phyloP scores from a whole-genome alignment of 2,888 invertebrate genomes.

The Labia minor region DNA sequence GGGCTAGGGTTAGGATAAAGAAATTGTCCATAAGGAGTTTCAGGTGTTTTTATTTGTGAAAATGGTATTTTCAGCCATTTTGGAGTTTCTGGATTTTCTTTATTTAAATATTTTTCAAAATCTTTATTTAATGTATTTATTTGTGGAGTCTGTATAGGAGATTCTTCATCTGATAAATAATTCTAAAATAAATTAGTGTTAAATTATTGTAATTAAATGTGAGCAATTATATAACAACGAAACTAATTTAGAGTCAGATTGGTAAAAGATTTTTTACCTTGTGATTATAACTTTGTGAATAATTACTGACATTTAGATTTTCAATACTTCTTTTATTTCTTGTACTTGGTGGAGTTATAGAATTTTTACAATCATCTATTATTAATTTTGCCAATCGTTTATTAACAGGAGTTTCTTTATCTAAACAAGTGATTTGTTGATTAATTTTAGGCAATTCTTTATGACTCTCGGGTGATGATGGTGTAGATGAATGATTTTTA shows the following conservation, averaged over 20 bases:
- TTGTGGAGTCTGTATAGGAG: conserved; percentile 18
- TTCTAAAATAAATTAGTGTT: not conserved
- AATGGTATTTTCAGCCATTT: not conserved
- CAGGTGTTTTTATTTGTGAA: conserved; percentile 37
- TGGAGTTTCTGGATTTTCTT: not conserved
- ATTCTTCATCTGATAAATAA: conserved; percentile 17
- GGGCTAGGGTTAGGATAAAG: conserved; percentile 41
- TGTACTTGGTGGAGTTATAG: too few species aligned
- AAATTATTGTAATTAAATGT: too few species aligned
- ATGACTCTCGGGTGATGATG: not conserved
- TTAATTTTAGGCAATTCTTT: not conserved
- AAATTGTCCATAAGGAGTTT: conserved; percentile 44
- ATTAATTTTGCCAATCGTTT: too few species aligned
- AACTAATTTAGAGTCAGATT: too few species aligned
- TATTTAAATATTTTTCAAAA: not conserved
- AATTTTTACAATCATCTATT: too few species aligned
- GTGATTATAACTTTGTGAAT: too few species aligned
- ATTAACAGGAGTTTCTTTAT: too few species aligned
- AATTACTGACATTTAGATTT: too few species aligned
- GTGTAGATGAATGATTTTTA: not conserved
- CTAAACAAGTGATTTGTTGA: too few species aligned
- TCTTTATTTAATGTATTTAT: not conserved
- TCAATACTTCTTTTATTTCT: too few species aligned
- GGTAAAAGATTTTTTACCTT: too few species aligned
- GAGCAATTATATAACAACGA: too few species aligned